Base-by-base conservation (phyloP, 2,888 invertebrate species). In the Cheilosia urbana region DNA sequence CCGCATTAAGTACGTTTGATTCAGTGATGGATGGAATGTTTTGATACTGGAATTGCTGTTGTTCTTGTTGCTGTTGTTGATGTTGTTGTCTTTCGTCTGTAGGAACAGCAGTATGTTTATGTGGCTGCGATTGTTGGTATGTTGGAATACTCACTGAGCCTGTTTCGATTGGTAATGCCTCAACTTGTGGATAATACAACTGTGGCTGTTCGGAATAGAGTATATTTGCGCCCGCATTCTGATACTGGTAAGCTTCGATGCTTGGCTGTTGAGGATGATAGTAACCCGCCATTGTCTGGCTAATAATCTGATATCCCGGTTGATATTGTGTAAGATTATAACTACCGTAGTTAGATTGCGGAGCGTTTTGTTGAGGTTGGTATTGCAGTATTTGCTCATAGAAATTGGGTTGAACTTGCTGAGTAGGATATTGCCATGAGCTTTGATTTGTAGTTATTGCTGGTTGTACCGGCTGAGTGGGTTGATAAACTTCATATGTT, bases 331-430 rank as follows among this genome's bases (percentile, higher is more conserved):
- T 87, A 15, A 77, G 63, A 15, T 88, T 63, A 27, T 88, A 88
- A 15, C 75, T 60, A n/a, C 88, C 66, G 19, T 72, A 79, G n/a
- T 65, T 66, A 6, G 78, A 24, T 73, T 87, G 88, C 2, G 87
- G 60, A 6, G 82, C 62, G 11, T 71, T 73, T 88, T 88, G 83
- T 11, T 90, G 90, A 65, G 91, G 91, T 66, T 90, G 91, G 89
- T 91, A 90, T 78, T 90, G 90, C 89, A 91, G 87, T 2, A 91
- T 89, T 83, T 92, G 92, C 57, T 92, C 91, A 63, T 91, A 91
- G 58, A 91, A 91, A 57, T 89, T 90, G 45, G 89, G 89, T 49
- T 80, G 87, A 15, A 80, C 65, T 13, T 88, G 81, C 42, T 79
- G 88, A 11, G 73, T n/a, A 4, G 69, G 34, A 42, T 87, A 87